These are phyloP conservation scores for Dryobates pubescens DNA, from an alignment of 2,797 vertebrate species.

Conservation along the genomic window DNA sequence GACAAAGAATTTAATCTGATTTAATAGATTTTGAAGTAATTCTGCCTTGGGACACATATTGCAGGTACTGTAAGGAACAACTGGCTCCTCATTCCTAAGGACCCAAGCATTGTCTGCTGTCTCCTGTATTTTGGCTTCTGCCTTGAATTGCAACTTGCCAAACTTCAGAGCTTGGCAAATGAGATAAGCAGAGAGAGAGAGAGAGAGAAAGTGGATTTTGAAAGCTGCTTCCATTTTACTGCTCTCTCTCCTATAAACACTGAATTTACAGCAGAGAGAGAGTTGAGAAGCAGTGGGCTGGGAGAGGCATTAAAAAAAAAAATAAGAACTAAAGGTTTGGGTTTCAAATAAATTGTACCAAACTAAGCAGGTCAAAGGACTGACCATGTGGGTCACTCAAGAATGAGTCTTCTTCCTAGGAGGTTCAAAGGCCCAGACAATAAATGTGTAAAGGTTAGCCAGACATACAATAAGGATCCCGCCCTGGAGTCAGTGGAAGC, in stretches of 20 bases:
- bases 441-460: background rate
- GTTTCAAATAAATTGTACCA: conserved; percentile 7
- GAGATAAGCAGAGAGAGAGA: background rate
- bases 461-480: background rate
- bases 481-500: background rate
- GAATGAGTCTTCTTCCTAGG: background rate
- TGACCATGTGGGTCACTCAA: background rate
- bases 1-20: background rate
- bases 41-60: background rate
- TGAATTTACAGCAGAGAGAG: conserved; percentile 4
- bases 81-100: background rate
- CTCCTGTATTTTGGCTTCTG: background rate
- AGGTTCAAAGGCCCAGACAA: background rate
- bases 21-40: background rate
- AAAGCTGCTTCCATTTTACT: conserved; percentile 31
- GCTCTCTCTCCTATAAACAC: background rate
- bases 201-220: background rate
- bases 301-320: background rate
- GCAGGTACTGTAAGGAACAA: background rate
- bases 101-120: background rate
- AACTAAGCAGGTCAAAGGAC: background rate
- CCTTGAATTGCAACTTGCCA: background rate
- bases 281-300: background rate
- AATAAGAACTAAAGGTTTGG: background rate
- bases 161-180: background rate